These are phyloP conservation scores for Drepanosiphum platanoidis DNA, from an alignment of 2,888 invertebrate genomes.

Conservation along the genomic window DNA sequence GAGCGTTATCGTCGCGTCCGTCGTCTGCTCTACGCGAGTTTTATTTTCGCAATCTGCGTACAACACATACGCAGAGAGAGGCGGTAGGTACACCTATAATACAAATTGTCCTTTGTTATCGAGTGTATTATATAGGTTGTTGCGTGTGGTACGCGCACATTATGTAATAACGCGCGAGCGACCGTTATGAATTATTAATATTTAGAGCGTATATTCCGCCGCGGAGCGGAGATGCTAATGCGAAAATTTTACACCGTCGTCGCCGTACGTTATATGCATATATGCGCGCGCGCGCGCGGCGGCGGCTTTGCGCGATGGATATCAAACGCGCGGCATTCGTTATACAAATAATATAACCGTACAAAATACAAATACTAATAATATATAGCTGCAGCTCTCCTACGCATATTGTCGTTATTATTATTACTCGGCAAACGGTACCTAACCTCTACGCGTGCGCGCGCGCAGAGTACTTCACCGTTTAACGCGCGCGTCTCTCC, in stretches of 20 bases:
- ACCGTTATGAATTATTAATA: slow-evolving; percentile 23
- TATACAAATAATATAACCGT: slow-evolving; percentile 34
- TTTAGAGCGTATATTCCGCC: background rate
- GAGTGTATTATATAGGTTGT: background rate
- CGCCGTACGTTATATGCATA: too few relatives aligned
- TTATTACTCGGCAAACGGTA: slow-evolving; percentile 31
- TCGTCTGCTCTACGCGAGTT: too few relatives aligned
- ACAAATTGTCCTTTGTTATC: background rate
- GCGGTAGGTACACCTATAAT: too few relatives aligned
- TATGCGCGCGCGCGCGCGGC: too few relatives aligned
- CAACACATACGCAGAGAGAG: too few relatives aligned
- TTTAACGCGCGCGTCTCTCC: background rate
- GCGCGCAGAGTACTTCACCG: background rate
- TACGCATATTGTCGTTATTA: slow-evolving; percentile 8
- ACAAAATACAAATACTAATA: too few relatives aligned
- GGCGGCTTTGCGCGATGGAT: background rate
- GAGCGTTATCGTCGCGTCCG: too few relatives aligned
- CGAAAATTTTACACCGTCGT: background rate
- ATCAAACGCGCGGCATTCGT: background rate
- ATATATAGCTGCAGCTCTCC: too few relatives aligned
- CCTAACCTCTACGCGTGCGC: slow-evolving; percentile 18
- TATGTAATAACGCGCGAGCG: background rate
- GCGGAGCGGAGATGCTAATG: slow-evolving; percentile 17
- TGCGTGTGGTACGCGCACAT: background rate
- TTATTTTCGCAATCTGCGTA: slow-evolving; percentile 2